A percentile compares a stretch with the other conserved stretches of the same genome.
phyloP scores from a whole-genome alignment of 2,113 vertebrate species.

The Eretmochelys imbricata region DNA sequence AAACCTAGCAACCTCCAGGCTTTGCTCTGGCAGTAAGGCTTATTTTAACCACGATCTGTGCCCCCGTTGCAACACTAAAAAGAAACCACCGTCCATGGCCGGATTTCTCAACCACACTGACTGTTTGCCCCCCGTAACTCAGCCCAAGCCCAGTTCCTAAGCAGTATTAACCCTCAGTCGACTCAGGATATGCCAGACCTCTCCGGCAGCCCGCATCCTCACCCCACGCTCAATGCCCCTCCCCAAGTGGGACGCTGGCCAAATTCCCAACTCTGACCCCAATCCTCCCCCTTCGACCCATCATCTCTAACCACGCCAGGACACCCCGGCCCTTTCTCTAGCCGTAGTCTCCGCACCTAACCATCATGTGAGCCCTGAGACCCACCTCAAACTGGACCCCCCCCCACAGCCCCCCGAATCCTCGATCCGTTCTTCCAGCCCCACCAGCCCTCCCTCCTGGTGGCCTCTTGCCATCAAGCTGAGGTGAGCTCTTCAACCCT shows the following conservation, averaged over 20 bases:
- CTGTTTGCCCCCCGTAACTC: not conserved
- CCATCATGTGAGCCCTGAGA: not conserved
- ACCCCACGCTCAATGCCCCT: not conserved
- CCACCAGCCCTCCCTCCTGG: rapidly evolving
- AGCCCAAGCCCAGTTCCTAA: not conserved
- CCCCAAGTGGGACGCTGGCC: too few relatives aligned
- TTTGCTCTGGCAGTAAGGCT: too few relatives aligned
- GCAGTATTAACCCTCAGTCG: not conserved
- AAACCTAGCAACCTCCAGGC: not conserved
- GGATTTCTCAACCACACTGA: not conserved
- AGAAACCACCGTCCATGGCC: not conserved
- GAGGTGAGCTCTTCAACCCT: not conserved
- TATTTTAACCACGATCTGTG: not conserved
- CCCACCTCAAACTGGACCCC: too few relatives aligned
- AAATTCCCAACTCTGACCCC: not conserved
- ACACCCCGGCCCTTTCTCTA: not conserved
- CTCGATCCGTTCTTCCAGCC: not conserved
- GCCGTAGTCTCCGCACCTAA: not conserved
- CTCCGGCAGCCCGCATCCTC: not conserved
- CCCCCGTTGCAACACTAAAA: not conserved
- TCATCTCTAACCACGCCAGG: not conserved
- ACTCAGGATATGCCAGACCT: not conserved
- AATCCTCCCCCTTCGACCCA: not conserved
- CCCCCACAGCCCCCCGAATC: not conserved
- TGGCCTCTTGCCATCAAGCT: not conserved